Percentiles rank a stretch among this genome's conserved stretches.
These are phyloP conservation scores for Agelastica alni DNA, from an alignment of 2,888 invertebrate species.

Conservation along the genomic window DNA sequence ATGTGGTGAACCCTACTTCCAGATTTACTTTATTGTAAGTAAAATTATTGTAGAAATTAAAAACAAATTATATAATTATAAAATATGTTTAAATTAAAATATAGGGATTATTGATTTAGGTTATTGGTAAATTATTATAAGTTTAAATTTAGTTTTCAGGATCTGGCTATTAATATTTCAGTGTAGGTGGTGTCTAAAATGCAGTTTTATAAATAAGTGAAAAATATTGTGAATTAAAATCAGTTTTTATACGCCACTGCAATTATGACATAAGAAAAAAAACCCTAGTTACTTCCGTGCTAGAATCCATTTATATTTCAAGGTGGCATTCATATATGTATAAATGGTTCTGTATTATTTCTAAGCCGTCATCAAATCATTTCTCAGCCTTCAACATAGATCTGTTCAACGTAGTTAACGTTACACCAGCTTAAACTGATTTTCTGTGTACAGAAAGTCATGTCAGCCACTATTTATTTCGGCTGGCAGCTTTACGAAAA, in stretches of 20 bases:
- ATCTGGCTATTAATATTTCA: too few relatives aligned
- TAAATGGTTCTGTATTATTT: conserved; percentile 33
- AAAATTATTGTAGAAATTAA: too few relatives aligned
- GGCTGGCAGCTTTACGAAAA: conserved; percentile 28
- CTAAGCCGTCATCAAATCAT: conserved; percentile 39
- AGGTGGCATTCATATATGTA: conserved; percentile 14
- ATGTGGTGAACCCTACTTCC: too few relatives aligned
- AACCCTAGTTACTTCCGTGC: conserved; percentile 1
- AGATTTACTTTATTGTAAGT: too few relatives aligned
- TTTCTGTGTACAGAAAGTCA: conserved; percentile 32
- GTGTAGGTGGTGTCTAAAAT: too few relatives aligned
- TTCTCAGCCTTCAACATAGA: conserved; percentile 36
- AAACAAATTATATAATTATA: too few relatives aligned
- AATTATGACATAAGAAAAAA: conserved; percentile 1
- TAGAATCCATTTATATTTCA: conserved; percentile 16
- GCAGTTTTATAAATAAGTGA: too few relatives aligned
- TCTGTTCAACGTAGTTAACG: conserved; percentile 39
- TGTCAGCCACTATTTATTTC: conserved; percentile 34
- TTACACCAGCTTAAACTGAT: conserved; percentile 35
- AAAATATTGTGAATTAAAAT: too few relatives aligned
- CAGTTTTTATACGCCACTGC: not conserved
- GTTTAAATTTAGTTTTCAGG: too few relatives aligned
- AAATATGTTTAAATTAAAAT: too few relatives aligned
- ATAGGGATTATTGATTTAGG: too few relatives aligned
- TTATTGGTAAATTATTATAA: too few relatives aligned